phyloP scores from a whole-genome alignment of 2,113 vertebrate species.

The Apus apus region DNA sequence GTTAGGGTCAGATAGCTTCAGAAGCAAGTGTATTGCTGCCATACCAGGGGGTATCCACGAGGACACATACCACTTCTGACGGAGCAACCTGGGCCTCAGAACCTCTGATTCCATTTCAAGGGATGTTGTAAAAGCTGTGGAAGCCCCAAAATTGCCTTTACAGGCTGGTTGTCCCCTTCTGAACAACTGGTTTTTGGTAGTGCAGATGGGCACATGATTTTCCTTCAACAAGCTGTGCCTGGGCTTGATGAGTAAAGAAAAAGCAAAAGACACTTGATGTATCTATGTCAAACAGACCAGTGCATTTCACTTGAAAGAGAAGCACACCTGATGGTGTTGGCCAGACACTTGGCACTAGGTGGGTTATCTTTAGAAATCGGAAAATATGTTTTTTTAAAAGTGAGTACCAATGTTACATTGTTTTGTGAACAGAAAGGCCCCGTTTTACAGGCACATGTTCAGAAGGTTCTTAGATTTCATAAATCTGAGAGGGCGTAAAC shows the following conservation, averaged over 20 bases:
- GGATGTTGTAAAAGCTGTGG: background rate
- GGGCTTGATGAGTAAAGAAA: background rate
- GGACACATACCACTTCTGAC: background rate
- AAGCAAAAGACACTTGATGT: background rate
- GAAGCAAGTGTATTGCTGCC: slow-evolving; percentile 42
- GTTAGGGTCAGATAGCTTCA: slow-evolving; percentile 77
- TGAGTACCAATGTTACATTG: fast-evolving
- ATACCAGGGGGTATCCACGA: background rate
- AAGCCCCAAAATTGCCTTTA: background rate
- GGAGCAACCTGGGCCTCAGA: background rate
- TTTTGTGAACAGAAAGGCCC: background rate
- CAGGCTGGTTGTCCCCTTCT: background rate
- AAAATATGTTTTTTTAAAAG: background rate
- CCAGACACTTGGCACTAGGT: background rate
- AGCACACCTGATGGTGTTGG: background rate
- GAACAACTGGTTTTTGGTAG: background rate
- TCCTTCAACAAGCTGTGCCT: background rate
- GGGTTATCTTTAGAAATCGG: background rate
- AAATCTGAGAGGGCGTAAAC: background rate
- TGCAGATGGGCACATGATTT: background rate
- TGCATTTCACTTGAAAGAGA: background rate
- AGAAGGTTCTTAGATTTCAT: background rate
- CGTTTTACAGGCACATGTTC: fast-evolving
- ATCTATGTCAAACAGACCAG: background rate
- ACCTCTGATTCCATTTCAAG: background rate